Percentiles rank a stretch among this genome's conserved stretches.
phyloP scores from a whole-genome alignment of 1,140 invertebrate genomes.

The Saccostrea echinata region DNA sequence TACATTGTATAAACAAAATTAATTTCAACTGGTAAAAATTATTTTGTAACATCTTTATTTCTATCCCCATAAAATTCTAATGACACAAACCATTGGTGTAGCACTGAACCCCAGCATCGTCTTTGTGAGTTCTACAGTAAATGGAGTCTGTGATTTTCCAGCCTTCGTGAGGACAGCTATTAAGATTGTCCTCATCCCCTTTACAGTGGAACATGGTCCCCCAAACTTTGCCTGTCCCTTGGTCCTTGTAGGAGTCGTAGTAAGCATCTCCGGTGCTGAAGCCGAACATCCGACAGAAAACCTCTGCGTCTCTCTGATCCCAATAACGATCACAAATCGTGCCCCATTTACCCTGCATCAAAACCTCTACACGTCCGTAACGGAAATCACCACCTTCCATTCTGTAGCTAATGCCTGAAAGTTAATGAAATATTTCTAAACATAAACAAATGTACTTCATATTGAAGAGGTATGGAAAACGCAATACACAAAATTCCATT shows the following conservation, averaged over 20 bases:
- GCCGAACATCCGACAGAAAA: slow-evolving; percentile 66
- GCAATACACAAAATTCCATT: too few relatives aligned
- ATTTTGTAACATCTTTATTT: too few relatives aligned
- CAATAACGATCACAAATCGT: slow-evolving; percentile 68
- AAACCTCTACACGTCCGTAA: slow-evolving; percentile 67
- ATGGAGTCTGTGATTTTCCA: slow-evolving; percentile 52
- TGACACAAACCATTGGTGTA: slow-evolving; percentile 64
- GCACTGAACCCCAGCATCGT: slow-evolving; percentile 69
- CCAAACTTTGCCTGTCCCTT: slow-evolving; percentile 62
- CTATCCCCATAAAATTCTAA: not conserved
- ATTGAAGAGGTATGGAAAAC: too few relatives aligned
- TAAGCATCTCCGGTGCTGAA: slow-evolving; percentile 63
- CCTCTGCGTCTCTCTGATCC: slow-evolving; percentile 65
- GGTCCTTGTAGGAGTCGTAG: slow-evolving; percentile 46
- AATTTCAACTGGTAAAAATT: too few relatives aligned
- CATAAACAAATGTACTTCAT: too few relatives aligned
- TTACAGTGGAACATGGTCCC: slow-evolving; percentile 62
- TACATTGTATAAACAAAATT: too few relatives aligned
- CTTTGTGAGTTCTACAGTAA: slow-evolving; percentile 60
- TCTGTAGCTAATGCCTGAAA: slow-evolving; percentile 59
- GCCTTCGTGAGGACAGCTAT: slow-evolving; percentile 69
- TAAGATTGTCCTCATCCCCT: slow-evolving; percentile 64
- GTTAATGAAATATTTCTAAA: not conserved
- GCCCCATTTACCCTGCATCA: slow-evolving; percentile 67
- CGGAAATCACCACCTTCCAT: slow-evolving; percentile 57